Evolutionary conservation across 1,140 invertebrate species (phyloP).

Genomic region (Lasaia peninsularis): DNA sequence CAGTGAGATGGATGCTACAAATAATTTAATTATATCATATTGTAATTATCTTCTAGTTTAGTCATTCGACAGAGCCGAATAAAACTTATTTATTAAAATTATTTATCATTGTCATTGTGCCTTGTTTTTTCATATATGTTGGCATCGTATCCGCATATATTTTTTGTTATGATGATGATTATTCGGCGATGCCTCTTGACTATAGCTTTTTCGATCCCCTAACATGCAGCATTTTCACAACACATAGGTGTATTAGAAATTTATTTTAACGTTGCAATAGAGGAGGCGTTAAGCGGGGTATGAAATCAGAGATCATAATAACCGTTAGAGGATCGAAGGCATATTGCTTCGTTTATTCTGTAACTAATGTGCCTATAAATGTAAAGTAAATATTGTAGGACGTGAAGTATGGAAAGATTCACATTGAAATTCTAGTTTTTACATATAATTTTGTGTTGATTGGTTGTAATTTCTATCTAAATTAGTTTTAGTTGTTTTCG

Average conservation of each 20-base stretch:
- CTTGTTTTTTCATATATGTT: slow-evolving; percentile 59
- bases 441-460: slow-evolving; percentile 17
- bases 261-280: slow-evolving; percentile 57
- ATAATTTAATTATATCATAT: slow-evolving; percentile 71
- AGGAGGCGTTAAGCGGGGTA: slow-evolving; percentile 33
- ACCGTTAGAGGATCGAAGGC: slow-evolving; percentile 69
- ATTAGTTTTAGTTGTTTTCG: slow-evolving; percentile 28
- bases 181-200: slow-evolving; percentile 59
- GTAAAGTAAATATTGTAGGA: slow-evolving; percentile 73
- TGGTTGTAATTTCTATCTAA: background rate
- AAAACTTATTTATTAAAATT: slow-evolving; percentile 52
- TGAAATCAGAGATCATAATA: slow-evolving; percentile 49
- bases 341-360: slow-evolving; percentile 70
- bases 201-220: slow-evolving; percentile 64
- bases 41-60: slow-evolving; percentile 62
- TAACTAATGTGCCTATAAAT: slow-evolving; percentile 77
- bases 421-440: slow-evolving; percentile 55
- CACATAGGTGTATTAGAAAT: slow-evolving; percentile 49
- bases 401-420: slow-evolving; percentile 61
- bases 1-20: slow-evolving; percentile 74
- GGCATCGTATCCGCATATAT: slow-evolving; percentile 36
- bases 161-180: slow-evolving; percentile 54
- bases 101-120: slow-evolving; percentile 68
- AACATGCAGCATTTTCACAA: slow-evolving; percentile 46
- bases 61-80: slow-evolving; percentile 64